A percentile compares a stretch with the other conserved stretches of the same genome.
phyloP scores from a whole-genome alignment of 2,113 vertebrate genomes.

The Saimiri boliviensis region DNA sequence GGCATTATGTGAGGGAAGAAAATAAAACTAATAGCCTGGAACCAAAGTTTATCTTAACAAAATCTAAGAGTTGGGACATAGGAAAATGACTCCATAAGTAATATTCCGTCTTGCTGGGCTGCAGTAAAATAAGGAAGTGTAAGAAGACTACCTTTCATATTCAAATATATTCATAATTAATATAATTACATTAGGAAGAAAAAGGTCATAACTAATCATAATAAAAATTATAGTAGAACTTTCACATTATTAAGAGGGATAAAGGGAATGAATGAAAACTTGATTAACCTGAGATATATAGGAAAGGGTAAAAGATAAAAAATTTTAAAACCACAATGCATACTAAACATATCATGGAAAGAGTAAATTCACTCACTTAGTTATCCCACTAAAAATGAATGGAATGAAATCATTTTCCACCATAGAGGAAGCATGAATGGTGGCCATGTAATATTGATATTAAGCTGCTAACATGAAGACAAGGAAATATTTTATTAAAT shows the following conservation, averaged over 20 bases:
- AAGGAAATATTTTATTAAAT: not conserved
- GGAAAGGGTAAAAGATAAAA: not conserved
- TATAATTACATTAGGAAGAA: not conserved
- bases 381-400: not conserved
- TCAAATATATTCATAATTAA: not conserved
- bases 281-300: not conserved
- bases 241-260: not conserved
- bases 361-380: not conserved
- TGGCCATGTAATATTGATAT: not conserved
- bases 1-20: not conserved
- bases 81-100: not conserved
- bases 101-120: not conserved
- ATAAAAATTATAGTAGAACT: not conserved
- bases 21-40: not conserved
- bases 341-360: not conserved
- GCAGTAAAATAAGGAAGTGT: not conserved
- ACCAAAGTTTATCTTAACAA: not conserved
- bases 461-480: not conserved
- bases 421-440: not conserved
- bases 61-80: not conserved
- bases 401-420: not conserved
- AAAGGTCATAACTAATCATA: not conserved
- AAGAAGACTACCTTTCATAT: not conserved
- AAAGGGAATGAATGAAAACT: not conserved
- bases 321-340: not conserved